Conservation (phyloP, 2,113 vertebrate genomes). For the Salvelinus fontinalis region DNA sequence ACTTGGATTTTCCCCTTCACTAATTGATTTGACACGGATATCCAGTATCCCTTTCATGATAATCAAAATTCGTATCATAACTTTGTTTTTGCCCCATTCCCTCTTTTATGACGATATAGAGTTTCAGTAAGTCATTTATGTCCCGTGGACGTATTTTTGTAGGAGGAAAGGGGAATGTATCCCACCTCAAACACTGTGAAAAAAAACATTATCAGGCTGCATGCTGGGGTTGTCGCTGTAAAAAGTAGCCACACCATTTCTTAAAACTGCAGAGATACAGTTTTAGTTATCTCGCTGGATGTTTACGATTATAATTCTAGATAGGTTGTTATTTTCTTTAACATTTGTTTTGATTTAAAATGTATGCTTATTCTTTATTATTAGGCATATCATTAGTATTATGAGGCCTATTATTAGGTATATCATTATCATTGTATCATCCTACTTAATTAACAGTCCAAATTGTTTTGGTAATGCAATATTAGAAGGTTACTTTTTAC, state of each 20-base stretch:
- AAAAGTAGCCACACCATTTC: background rate
- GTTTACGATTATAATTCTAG: too few species aligned
- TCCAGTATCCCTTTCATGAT: constrained; percentile 81
- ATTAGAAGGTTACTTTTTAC: too few species aligned
- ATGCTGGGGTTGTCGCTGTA: constrained; percentile 21
- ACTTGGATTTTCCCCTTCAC: constrained; percentile 69
- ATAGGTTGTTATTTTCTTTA: too few species aligned
- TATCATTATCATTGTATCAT: background rate
- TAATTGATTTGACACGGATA: constrained; percentile 81
- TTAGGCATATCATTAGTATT: background rate
- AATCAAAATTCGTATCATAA: constrained; percentile 76
- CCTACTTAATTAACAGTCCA: background rate
- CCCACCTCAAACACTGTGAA: constrained; percentile 18
- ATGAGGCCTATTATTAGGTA: background rate
- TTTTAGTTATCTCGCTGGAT: background rate
- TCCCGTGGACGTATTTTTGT: constrained; percentile 45
- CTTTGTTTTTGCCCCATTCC: constrained; percentile 58
- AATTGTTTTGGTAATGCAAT: background rate
- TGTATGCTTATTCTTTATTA: background rate
- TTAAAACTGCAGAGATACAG: constrained; percentile 3
- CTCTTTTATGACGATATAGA: constrained; percentile 73
- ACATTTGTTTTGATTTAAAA: background rate
- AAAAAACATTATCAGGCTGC: constrained; percentile 36
- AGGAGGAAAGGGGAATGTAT: constrained; percentile 31
- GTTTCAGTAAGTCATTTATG: constrained; percentile 67